A percentile compares a stretch with the other conserved stretches of the same genome.
Evolutionary conservation across 2,888 invertebrate genomes (phyloP).

Genomic region (Beris morrisii): DNA sequence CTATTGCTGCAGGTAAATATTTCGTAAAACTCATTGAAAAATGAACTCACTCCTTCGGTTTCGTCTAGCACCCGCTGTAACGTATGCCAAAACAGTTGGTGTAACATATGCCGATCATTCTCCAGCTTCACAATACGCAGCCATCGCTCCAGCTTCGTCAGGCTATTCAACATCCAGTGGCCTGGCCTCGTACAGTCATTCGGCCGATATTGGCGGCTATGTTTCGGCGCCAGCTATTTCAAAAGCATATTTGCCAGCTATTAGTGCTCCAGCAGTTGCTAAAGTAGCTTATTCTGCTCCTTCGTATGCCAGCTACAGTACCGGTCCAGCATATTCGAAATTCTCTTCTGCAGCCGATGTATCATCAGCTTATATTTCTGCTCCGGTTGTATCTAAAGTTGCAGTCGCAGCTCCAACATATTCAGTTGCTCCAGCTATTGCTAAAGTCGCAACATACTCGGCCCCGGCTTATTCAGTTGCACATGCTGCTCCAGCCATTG

Average conservation of each 20-base stretch:
- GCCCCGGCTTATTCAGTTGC: neutral
- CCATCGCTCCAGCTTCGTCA: constrained; percentile 57
- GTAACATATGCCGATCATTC: constrained; percentile 53
- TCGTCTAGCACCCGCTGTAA: constrained; percentile 46
- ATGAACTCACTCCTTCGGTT: too few relatives aligned
- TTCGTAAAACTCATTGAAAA: constrained; percentile 39
- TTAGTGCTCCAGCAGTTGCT: constrained; percentile 36
- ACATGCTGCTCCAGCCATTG: constrained; percentile 40
- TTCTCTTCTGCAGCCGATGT: constrained; percentile 57
- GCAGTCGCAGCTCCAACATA: constrained; percentile 42
- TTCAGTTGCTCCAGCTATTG: constrained; percentile 39
- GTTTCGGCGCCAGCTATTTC: constrained; percentile 47
- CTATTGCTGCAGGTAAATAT: constrained; percentile 41
- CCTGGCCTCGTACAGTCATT: constrained; percentile 54
- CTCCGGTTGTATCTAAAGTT: constrained; percentile 42
- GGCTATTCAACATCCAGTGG: constrained; percentile 62
- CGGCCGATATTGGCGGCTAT: constrained; percentile 47
- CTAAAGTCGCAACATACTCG: constrained; percentile 42
- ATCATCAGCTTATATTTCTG: constrained; percentile 53
- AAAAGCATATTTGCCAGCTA: constrained; percentile 48
- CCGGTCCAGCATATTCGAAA: constrained; percentile 42
- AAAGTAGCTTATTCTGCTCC: constrained; percentile 33
- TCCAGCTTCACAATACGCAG: constrained; percentile 53
- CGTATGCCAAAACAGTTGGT: constrained; percentile 49
- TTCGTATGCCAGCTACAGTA: neutral